Evolutionary conservation across 2,888 invertebrate genomes (phyloP).

Genomic region (Toxonevra muliebris): DNA sequence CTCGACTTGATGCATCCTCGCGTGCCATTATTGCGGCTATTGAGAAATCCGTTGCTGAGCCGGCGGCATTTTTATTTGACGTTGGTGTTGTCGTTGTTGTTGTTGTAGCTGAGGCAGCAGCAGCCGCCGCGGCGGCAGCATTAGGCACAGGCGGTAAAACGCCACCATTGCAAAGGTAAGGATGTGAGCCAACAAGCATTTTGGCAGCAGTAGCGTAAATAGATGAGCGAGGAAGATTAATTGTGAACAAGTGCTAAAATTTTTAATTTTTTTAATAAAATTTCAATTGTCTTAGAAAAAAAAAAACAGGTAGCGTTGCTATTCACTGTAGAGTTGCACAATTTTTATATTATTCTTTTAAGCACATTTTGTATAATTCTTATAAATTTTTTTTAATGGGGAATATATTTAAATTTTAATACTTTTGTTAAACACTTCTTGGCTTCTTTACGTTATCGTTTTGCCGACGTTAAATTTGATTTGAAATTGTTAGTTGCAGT

Average conservation of each 20-base stretch:
- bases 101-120: slow-evolving; percentile 33
- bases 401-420: too few relatives aligned
- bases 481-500: too few relatives aligned
- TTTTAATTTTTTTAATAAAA: too few relatives aligned
- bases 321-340: neutral
- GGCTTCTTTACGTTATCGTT: neutral
- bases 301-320: too few relatives aligned
- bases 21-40: slow-evolving; percentile 93
- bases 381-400: too few relatives aligned
- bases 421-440: neutral
- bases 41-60: slow-evolving; percentile 87
- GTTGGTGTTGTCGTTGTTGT: slow-evolving; percentile 49
- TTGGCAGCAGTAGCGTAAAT: slow-evolving; percentile 35
- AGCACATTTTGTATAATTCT: neutral
- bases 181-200: slow-evolving; percentile 61
- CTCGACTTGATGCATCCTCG: slow-evolving; percentile 65
- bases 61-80: slow-evolving; percentile 58
- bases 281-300: too few relatives aligned
- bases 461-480: slow-evolving; percentile 26
- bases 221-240: slow-evolving; percentile 19
- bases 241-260: neutral
- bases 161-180: slow-evolving; percentile 52
- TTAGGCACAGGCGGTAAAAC: slow-evolving; percentile 42
- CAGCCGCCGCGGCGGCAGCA: slow-evolving; percentile 40
- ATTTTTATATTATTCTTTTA: slow-evolving; percentile 2